Evolutionary conservation across 2,888 invertebrate genomes (phyloP), one percentile per base, ranked within the genome.

Genomic region (Harpalus rufipes): DNA sequence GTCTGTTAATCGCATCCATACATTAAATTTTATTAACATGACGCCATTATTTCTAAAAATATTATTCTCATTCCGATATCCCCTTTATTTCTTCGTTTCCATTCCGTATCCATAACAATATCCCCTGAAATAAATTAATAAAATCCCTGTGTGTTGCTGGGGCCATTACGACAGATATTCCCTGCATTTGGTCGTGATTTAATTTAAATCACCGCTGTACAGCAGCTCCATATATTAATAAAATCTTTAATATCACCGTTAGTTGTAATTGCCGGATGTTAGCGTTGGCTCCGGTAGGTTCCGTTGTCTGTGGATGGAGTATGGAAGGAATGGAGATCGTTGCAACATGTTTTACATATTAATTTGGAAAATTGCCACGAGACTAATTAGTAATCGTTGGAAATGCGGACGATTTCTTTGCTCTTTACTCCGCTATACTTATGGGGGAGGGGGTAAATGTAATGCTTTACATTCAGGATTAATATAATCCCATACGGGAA

Each of bases 261-360:
- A 72, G 7, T 32, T 41, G 39, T 41, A 72, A 72, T 72, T 39
- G 68, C 63, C 39, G 68, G n/a, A 39, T 72, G 68, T 14, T 41
- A 72, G 39, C 41, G 44, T 10, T 12, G 44, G 10, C 12, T 51
- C 12, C 41, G 44, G 8, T 12, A 12, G 10, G 8, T 51, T 12
- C 44, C 44, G 44, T 51, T 51, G 44, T 51, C 44, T 51, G 68
- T 41, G 41, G 21, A 61, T 61, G 61, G 61, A 16, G 18, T 10
- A 12, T 14, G 32, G 68, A 72, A 72, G 8, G 39, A 12, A 32
- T 12, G 41, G 5, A 14, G 16, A 72, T 18, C 68, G 68, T 72
- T 72, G 82, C 41, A 74, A 83, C 82, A 83, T 83, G 82, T 83
- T 83, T 83, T 83, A 83, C 82, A 83, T 83, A 83, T 83, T 83